phyloP scores from a whole-genome alignment of 2,797 vertebrate species.

The Pitangus sulphuratus region DNA sequence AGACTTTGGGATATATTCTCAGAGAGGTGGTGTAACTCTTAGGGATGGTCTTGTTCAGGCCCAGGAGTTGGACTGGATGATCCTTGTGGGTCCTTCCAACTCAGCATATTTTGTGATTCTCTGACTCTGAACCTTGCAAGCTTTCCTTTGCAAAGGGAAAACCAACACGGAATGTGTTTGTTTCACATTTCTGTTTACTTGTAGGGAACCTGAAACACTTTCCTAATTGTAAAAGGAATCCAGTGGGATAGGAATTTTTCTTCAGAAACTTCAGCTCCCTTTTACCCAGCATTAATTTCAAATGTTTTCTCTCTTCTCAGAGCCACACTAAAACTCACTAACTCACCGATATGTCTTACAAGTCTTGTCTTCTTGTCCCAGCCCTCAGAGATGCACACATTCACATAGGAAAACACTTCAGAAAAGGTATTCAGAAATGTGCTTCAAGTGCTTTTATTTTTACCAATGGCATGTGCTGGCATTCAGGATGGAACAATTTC shows the following conservation, averaged over 20 bases:
- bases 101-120: not conserved
- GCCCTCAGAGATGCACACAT: not conserved
- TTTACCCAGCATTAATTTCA: not conserved
- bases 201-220: not conserved
- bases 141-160: not conserved
- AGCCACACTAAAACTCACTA: not conserved
- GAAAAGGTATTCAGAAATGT: not conserved
- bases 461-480: not conserved
- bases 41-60: not conserved
- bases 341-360: not conserved
- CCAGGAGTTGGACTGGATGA: not conserved
- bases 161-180: not conserved
- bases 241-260: not conserved
- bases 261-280: not conserved
- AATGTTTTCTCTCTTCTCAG: not conserved
- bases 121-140: not conserved
- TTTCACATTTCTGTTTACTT: not conserved
- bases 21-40: not conserved
- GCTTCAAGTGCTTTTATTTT: not conserved
- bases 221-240: not conserved
- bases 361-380: not conserved
- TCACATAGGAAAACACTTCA: accelerated
- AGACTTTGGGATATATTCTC: not conserved
- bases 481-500: not conserved
- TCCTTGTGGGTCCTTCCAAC: not conserved